phyloP scores from a whole-genome alignment of 2,888 invertebrate species.

The Hemaris fuciformis region DNA sequence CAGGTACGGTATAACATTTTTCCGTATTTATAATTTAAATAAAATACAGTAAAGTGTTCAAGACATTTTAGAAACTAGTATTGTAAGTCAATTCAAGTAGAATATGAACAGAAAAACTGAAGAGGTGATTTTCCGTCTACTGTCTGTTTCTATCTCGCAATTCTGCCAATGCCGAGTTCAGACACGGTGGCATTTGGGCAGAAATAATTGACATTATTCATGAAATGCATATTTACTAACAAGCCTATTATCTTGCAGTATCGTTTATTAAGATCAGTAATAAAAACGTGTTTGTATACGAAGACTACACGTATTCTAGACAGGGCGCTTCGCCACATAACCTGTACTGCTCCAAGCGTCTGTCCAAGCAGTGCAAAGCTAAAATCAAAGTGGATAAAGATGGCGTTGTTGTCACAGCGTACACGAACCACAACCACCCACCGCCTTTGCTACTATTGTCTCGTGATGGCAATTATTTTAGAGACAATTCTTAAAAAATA shows the following conservation, averaged over 20 bases:
- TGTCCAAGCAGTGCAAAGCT: constrained; percentile 16
- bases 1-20: too few relatives aligned
- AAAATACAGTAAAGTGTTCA: too few relatives aligned
- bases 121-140: too few relatives aligned
- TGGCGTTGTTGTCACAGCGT: constrained; percentile 1
- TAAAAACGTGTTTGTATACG: constrained; percentile 17
- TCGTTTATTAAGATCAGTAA: constrained; percentile 14
- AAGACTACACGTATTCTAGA: constrained; percentile 23
- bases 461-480: constrained; percentile 30
- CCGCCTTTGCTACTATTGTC: constrained; percentile 19
- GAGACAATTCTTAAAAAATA: constrained; percentile 1
- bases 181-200: too few relatives aligned
- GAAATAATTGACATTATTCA: too few relatives aligned
- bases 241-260: constrained; percentile 4
- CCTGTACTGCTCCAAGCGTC: constrained; percentile 22
- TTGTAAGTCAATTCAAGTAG: too few relatives aligned
- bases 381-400: constrained; percentile 20
- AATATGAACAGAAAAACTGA: too few relatives aligned
- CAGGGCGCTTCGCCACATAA: constrained; percentile 15
- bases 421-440: constrained; percentile 18
- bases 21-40: too few relatives aligned
- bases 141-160: too few relatives aligned
- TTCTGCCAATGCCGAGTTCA: too few relatives aligned
- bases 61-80: too few relatives aligned
- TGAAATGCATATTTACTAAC: too few relatives aligned